phyloP scores from a whole-genome alignment of 2,888 invertebrate species.

The Lottia scabra region DNA sequence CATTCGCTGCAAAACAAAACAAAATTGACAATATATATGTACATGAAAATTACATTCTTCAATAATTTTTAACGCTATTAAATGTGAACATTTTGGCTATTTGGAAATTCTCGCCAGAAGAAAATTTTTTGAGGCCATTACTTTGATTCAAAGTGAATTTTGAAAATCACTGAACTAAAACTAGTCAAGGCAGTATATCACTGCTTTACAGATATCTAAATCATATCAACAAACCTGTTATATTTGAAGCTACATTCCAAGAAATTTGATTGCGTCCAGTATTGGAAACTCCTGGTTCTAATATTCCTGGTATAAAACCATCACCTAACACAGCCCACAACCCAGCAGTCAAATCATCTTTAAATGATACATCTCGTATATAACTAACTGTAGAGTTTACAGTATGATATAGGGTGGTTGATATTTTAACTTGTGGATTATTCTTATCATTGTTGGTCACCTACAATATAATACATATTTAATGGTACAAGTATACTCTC shows the following conservation, averaged over 20 bases:
- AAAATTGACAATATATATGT: neutral
- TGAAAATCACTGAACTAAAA: no score
- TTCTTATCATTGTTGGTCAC: neutral
- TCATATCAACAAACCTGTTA: slow-evolving; percentile 6
- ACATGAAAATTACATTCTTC: neutral
- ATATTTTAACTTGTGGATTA: neutral
- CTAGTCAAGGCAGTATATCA: neutral
- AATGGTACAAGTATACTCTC: no score
- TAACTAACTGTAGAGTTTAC: neutral
- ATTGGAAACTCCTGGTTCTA: slow-evolving; percentile 7
- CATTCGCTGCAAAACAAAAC: slow-evolving; percentile 13
- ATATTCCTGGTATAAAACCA: slow-evolving; percentile 5
- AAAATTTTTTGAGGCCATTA: no score
- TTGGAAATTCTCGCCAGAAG: no score
- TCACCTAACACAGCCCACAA: slow-evolving; percentile 7
- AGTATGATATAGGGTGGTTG: slow-evolving; percentile 8
- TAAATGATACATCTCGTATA: slow-evolving; percentile 7
- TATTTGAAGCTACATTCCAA: neutral
- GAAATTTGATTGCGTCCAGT: slow-evolving; percentile 3
- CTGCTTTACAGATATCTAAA: neutral
- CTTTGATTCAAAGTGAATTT: no score
- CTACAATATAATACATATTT: neutral
- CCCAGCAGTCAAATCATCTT: slow-evolving; percentile 5
- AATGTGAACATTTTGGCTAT: no score
- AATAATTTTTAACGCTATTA: no score